Evolutionary conservation across 2,113 vertebrate genomes (phyloP), one percentile per base, ranked within the genome.

Genomic region (Nothocercus julius): DNA sequence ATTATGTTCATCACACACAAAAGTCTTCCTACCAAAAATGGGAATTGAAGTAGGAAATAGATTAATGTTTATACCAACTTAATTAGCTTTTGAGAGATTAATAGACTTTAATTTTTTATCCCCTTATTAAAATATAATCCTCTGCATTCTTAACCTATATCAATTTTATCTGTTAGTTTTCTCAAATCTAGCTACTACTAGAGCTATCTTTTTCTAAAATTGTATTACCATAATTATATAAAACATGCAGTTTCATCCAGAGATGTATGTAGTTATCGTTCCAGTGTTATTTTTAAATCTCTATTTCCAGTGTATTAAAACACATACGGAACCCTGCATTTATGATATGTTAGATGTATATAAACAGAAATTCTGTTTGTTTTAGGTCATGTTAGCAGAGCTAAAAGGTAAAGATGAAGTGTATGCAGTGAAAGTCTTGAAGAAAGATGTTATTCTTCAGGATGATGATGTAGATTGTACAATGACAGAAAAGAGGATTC

Each of bases 391-490:
- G 99, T 82, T 99, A 96, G 99, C 99, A 0, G 99, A 99, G 96
- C 98, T 99, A 89, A 99, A 99, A 97, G 99, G 99, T 82, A 98
- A 99, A 85, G 99, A 99, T 93, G 99, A 99, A 89, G 99, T 99
- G 7, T 99, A 99, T 7, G 99, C 99, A n/a, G 98, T 99, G 84
- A 99, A 99, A 96, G 99, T 99, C 85, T 95, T 99, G 80, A 99
- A 99, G 98, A 99, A 99, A 96, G 99, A 99, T 14, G 99, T 99
- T 95, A 99, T 99, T 95, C 98, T 99, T 74, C 99, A 99, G 96
- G 99, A 99, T 47, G 99, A 99, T 3, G 99, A 99, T 4, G 99
- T 99, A 58, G 99, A 99, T 97, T 99, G 99, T 97, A 99, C 99
- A 9, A 99, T 99, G 99, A 99, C 99, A 7, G 99, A 99, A 96